Evolutionary conservation across 37 sponge, comb jelly and placozoan species (phyloP), one percentile per base, ranked within the genome.

Genomic region (Aplysina aerophoba): DNA sequence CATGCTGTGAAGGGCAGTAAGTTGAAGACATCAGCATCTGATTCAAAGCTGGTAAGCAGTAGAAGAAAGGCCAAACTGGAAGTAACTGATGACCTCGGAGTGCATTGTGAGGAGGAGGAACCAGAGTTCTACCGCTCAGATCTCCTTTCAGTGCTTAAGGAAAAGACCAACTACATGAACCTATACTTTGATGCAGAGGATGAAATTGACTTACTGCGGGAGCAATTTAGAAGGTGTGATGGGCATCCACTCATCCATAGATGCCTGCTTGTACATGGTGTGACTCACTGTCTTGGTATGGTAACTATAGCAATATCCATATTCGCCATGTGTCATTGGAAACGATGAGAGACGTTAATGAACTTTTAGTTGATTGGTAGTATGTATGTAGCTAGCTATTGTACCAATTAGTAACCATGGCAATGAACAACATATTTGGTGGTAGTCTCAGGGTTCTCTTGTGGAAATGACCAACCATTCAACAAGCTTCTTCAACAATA

Each of bases 101-200:
- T 11, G 50, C 30, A 82, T 50, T 11, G 25, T 11, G 40, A 57
- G 44, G 34, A 74, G 28, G 73, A 81, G 24, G 41, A 68, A 13
- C 90, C 93, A 14, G 84, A 80, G 61, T 90, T 82, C 68, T 89
- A 79, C 85, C 87, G 90, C 39, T 55, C 84, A 15, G 93, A 93
- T 33, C 79, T 93, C 15, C 54, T 93, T 5, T 0, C 25, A 22
- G 85, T 93, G 31, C 74, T 93, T 57, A 79, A 75, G 25, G 78
- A 75, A 11, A 75, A 75, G 54, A 75, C 78, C 20, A 24, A 75
- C 53, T 75, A 75, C 54, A 75, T 75, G 78, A 75, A 19, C 1
- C 5, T 17, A 3, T 75, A 40, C 19, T 50, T 25, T 1, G 53
- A 75, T 37, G 54, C 25, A 50, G 53, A 75, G 25, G 54, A 75